Evolutionary conservation across 1,140 invertebrate genomes (phyloP).

Genomic region (Ctenoplectra terminalis): DNA sequence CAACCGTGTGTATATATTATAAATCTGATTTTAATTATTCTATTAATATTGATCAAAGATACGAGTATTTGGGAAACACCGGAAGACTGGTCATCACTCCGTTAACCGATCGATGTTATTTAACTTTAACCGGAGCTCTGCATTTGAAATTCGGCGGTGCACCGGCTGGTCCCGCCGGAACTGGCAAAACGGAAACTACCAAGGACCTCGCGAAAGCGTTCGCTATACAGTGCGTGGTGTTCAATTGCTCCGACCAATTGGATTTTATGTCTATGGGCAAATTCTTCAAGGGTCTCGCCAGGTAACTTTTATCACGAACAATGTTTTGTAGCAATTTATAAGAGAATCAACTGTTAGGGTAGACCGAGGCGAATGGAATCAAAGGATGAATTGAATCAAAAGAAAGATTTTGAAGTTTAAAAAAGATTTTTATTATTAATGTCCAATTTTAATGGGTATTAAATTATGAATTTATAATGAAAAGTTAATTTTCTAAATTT

Average conservation of each 20-base stretch:
- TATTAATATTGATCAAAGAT: constrained; percentile 70
- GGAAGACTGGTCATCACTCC: constrained; percentile 91
- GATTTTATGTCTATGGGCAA: constrained; percentile 90
- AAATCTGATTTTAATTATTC: neutral
- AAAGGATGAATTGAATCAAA: too few species aligned
- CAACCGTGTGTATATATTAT: neutral
- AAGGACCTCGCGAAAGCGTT: constrained; percentile 90
- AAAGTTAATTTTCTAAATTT: too few species aligned
- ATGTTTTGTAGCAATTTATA: too few species aligned
- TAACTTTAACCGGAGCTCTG: constrained; percentile 87
- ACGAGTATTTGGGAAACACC: constrained; percentile 88
- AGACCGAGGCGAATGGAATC: too few species aligned
- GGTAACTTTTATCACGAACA: too few species aligned
- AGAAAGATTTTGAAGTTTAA: too few species aligned
- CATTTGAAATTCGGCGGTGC: constrained; percentile 89
- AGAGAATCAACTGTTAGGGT: too few species aligned
- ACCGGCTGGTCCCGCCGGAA: constrained; percentile 89
- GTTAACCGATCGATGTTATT: constrained; percentile 89
- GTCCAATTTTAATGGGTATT: too few species aligned
- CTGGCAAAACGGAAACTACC: constrained; percentile 90
- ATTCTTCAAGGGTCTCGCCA: constrained; percentile 84
- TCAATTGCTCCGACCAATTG: constrained; percentile 90
- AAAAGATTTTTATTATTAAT: too few species aligned
- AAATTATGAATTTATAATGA: too few species aligned
- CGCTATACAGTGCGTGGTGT: constrained; percentile 89